Percentiles rank a stretch among this genome's conserved stretches.
Conservation (phyloP, 1,140 invertebrate genomes). For the Halesus radiatus region DNA sequence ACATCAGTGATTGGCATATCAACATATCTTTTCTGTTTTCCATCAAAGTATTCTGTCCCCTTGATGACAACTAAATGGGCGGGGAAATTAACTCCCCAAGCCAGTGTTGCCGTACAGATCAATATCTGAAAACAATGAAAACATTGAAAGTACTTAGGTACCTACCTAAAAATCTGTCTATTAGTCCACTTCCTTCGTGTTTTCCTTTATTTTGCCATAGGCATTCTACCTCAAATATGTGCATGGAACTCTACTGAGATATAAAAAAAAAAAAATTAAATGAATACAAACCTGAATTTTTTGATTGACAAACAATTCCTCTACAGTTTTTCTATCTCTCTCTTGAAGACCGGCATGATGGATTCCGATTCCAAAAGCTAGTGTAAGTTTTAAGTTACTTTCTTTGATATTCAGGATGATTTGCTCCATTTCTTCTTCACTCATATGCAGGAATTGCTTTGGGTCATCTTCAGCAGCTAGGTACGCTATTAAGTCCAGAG, state of each 20-base stretch:
- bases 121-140: constrained; percentile 76
- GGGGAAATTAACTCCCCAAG: constrained; percentile 99
- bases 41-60: constrained; percentile 98
- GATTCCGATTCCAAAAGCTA: constrained; percentile 98
- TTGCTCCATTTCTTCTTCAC: constrained; percentile 86
- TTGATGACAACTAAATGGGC: constrained; percentile 80
- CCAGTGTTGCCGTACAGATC: constrained; percentile 96
- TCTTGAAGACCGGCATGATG: constrained; percentile 97
- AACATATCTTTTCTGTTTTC: constrained; percentile 95
- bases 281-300: constrained; percentile 88
- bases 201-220: too few species aligned
- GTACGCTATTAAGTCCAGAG: constrained; percentile 95
- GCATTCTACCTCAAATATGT: too few species aligned
- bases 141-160: background rate
- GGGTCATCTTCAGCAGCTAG: constrained; percentile 92
- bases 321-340: constrained; percentile 90
- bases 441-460: constrained; percentile 95
- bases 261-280: too few species aligned
- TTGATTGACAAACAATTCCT: constrained; percentile 96
- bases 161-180: background rate
- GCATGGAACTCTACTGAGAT: too few species aligned
- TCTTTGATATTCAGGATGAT: constrained; percentile 87
- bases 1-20: constrained; percentile 99
- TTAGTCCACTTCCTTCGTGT: too few species aligned
- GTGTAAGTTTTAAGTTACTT: constrained; percentile 91